These are phyloP conservation scores for Eristalis intricaria DNA, from an alignment of 2,888 invertebrate species.

Conservation along the genomic window DNA sequence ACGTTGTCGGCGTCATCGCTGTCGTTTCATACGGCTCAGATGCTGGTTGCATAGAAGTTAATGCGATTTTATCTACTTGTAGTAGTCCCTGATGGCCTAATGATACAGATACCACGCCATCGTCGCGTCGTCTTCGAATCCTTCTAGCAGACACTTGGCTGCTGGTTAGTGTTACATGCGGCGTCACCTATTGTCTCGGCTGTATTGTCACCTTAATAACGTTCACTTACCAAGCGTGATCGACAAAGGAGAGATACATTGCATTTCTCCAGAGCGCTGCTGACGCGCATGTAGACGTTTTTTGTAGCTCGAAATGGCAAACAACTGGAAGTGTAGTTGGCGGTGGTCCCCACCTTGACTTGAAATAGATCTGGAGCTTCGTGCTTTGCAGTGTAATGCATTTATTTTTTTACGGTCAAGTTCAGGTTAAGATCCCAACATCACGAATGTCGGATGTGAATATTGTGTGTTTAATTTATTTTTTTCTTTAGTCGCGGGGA, in stretches of 20 bases:
- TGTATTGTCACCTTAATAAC: conserved; percentile 59
- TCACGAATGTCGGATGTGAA: conserved; percentile 49
- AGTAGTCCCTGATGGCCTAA: conserved; percentile 37
- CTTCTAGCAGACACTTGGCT: background rate
- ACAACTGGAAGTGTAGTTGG: conserved; percentile 7
- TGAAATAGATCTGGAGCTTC: conserved; percentile 33
- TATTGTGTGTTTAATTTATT: conserved; percentile 29
- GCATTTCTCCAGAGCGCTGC: conserved; percentile 36
- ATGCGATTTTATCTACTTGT: conserved; percentile 39
- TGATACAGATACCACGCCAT: conserved; percentile 42
- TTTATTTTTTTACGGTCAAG: conserved; percentile 70
- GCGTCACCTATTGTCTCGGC: conserved; percentile 55
- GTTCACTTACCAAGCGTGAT: conserved; percentile 53
- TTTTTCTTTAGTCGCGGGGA: background rate
- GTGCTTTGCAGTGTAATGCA: conserved; percentile 43
- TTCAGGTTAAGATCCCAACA: conserved; percentile 58
- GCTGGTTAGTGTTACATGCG: conserved; percentile 15
- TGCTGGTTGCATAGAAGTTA: conserved; percentile 36
- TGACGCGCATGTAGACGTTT: conserved; percentile 51
- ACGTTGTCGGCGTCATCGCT: conserved; percentile 8
- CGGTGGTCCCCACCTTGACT: conserved; percentile 27
- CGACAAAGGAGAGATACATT: conserved; percentile 46
- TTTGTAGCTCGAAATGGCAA: conserved; percentile 31
- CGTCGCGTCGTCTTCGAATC: background rate
- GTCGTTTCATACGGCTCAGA: conserved; percentile 16